Base-by-base conservation (phyloP, 1,140 invertebrate species). In the Bathynomus jamesi region DNA sequence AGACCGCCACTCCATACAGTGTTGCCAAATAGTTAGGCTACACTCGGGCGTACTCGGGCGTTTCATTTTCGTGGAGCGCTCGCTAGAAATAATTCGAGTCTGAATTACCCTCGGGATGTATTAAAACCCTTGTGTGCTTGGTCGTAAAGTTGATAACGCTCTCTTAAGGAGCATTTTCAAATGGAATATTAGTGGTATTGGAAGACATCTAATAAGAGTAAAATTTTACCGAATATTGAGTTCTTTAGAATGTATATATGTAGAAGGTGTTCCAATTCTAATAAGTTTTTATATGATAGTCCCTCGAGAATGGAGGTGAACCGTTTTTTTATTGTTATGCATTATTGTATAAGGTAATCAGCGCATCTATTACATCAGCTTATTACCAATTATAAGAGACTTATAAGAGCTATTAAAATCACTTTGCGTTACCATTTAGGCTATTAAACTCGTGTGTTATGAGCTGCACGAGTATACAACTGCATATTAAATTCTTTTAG, bases 321-420 rank as follows among this genome's bases (percentile, higher is more conserved):
- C 40, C 21, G 40, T 53, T 53, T 53, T 53, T 53, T 53, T 53
- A 53, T 53, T 53, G 40, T 53, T 53, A 53, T 53, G 40, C 40
- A 21, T 53, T 53, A 53, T 53, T 53, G 40, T 53, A 53, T 53
- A 53, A 53, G 40, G 40, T 53, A 53, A 53, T 53, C 40, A 53
- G 40, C 40, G 40, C 21, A 53, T 53, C 40, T 53, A 53, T 53
- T 53, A 53, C 40, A 53, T 53, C 40, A 53, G 40, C 40, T 53
- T 53, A 53, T 53, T 53, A 53, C 40, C 40, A 53, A 53, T 53
- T 53, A 53, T 53, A 53, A 53, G 40, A 53, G 40, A 53, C 40
- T 53, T 53, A 53, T 53, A 53, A 53, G 40, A 17, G 5, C 21
- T 53, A 53, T 53, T 53, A 53, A 53, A 53, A 53, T 53, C 40